Percentiles rank a stretch among this genome's conserved stretches.
phyloP scores from a whole-genome alignment of 1,140 invertebrate genomes.

The Cepaea nemoralis region DNA sequence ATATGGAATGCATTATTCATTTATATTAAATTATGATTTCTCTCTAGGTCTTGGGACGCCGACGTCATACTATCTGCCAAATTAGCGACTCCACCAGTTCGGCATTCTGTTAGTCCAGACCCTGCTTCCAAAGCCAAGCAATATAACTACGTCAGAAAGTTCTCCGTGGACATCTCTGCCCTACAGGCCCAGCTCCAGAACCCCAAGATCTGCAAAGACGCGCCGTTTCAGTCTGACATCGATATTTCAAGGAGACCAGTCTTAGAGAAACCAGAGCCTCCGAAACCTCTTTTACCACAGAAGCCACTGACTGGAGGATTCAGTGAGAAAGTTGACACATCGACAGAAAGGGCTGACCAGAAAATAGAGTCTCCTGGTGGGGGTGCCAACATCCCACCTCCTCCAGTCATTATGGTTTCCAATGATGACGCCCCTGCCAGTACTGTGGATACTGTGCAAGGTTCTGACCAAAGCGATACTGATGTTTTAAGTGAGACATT shows the following conservation, averaged over 20 bases:
- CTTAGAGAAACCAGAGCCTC: slow-evolving; percentile 8
- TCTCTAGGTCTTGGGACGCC: slow-evolving; percentile 53
- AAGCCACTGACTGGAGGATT: neutral
- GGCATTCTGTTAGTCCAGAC: slow-evolving; percentile 13
- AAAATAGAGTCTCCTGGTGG: slow-evolving; percentile 22
- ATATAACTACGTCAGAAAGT: slow-evolving; percentile 70
- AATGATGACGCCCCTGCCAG: slow-evolving; percentile 37
- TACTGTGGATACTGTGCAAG: neutral
- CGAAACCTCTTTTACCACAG: slow-evolving; percentile 29
- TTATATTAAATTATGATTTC: neutral
- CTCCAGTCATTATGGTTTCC: slow-evolving; percentile 52
- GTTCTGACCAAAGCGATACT: slow-evolving; percentile 23
- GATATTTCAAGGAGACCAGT: slow-evolving; percentile 46
- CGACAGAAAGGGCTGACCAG: neutral
- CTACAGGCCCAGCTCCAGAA: slow-evolving; percentile 69
- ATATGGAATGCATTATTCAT: no score
- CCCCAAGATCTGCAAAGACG: slow-evolving; percentile 65
- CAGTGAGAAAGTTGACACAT: slow-evolving; percentile 33
- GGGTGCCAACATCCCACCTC: slow-evolving; percentile 34
- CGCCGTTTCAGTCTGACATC: slow-evolving; percentile 63
- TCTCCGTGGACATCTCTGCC: slow-evolving; percentile 69
- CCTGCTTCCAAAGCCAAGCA: slow-evolving; percentile 58
- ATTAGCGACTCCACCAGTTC: slow-evolving; percentile 55
- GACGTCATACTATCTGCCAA: slow-evolving; percentile 66
- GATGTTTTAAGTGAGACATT: slow-evolving; percentile 5